Evolutionary conservation across 2,797 vertebrate species (phyloP).

Genomic region (Crypturellus tataupa): DNA sequence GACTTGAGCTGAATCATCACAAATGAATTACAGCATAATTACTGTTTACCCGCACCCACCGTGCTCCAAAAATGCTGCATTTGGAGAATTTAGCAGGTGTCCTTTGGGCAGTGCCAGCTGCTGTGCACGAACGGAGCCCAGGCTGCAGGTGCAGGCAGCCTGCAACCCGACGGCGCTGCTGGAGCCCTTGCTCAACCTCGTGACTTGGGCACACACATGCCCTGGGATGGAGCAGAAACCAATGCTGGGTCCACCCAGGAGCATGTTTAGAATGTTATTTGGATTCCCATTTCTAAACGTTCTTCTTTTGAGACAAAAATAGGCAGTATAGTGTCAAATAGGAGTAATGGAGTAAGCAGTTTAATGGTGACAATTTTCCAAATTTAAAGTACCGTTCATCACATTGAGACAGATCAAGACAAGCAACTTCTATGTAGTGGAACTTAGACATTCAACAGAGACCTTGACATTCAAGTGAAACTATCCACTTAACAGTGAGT

Average conservation of each 20-base stretch:
- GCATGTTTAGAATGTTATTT: background rate
- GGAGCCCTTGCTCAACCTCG: background rate
- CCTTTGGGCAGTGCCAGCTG: conserved; percentile 8
- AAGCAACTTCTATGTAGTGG: background rate
- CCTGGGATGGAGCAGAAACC: background rate
- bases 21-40: background rate
- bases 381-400: conserved; percentile 12
- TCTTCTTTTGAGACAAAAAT: background rate
- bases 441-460: conserved; percentile 24
- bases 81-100: background rate
- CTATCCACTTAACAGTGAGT: background rate
- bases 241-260: background rate
- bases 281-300: background rate
- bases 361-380: background rate
- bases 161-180: background rate
- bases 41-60: background rate
- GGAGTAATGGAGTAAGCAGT: background rate
- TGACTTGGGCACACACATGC: background rate
- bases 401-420: conserved; percentile 24
- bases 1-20: conserved; percentile 44
- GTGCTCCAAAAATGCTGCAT: background rate
- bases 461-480: conserved; percentile 4
- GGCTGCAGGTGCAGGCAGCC: background rate
- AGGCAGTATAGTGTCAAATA: background rate
- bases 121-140: background rate